Evolutionary conservation across 2,797 vertebrate species (phyloP), one percentile per base, ranked within the genome.

Genomic region (Chaunax sp.): DNA sequence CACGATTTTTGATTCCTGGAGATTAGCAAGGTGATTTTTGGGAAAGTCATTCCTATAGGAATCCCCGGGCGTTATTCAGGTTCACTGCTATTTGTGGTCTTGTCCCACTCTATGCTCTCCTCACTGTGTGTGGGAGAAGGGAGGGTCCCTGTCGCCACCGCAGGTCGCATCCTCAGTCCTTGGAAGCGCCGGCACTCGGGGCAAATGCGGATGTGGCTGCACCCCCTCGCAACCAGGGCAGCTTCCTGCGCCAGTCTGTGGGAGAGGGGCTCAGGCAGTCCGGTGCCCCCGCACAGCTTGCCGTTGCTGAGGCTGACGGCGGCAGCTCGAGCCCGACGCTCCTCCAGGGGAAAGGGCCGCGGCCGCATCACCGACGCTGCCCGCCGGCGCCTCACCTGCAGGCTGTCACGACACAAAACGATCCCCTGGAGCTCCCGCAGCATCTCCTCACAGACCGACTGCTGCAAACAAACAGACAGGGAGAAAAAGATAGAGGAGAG

Each of bases 361-460:
- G 96, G 93, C 59, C 93, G 94, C 45, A 94, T 80, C 43, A 89
- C 58, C 0, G 85, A 74, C 0, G 83, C 82, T 0, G 90, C 80
- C 13, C 96, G 94, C 83, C 95, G 87, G 64, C 96, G 94, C 33
- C 94, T 94, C 44, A 96, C 94, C 79, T 96, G 95, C 76, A 96
- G 92, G 91, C 93, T 96, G 94, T 99, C 96, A 65, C 94, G 96
- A 83, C 98, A 99, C 83, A 97, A 87, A 82, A 99, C 93, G 85
- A 99, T 99, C 80, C 95, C 96, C 61, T 96, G 96, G 66, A 99
- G 92, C 91, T 99, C 98, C 2, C 94, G 94, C 76, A 96, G 92
- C 98, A 99, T 99, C 92, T 99, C 97, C 85, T 97, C 96, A 78
- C 98, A 99, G 83, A 96, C 92, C 2, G 97, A 97, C 91, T 98